Evolutionary conservation across 2,888 invertebrate species (phyloP), one percentile per base, ranked within the genome.

Genomic region (Pogonocherus hispidulus): DNA sequence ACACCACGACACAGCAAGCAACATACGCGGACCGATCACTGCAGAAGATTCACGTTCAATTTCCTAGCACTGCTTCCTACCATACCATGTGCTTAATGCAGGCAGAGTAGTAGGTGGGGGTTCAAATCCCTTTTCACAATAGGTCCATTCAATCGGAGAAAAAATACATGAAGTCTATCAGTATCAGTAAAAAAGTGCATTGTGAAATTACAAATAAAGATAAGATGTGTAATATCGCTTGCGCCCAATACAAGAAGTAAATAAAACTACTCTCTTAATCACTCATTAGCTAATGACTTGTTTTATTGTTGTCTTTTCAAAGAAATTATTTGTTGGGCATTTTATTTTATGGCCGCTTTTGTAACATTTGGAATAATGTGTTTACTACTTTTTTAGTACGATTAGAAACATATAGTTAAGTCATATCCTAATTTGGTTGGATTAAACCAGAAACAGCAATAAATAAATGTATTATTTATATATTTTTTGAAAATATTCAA

Each of bases 171-270:
- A 8, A 41, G n/a, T n/a, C 41, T 59, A 59, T 59, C 59, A 32
- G 19, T 47, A 59, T n/a, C n/a, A n/a, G n/a, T n/a, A 59, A 59
- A 44, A 44, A 49, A 57, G 57, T 37, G 57, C 22, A 57, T 57
- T 57, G 57, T 57, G 57, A 57, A 46, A 57, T 46, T 57, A 44
- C 22, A 41, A 57, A 57, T 57, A 57, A 57, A 57, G 57, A 57
- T 57, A 57, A 56, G 19, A 19, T 32, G 37, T 19, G 55, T 20
- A 41, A 22, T 44, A 27, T 3, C 41, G 18, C 22, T 52, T 32
- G 16, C 11, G 14, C 14, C 52, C 23, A 9, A 23, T 22, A 27
- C 52, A 52, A 32, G n/a, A 52, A 18, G 52, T 52, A 52, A 52
- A 52, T 52, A 52, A 52, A 49, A 4, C 20, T 49, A 22, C 19